phyloP scores from a whole-genome alignment of 2,113 vertebrate species.

The Oenanthe oenanthe region DNA sequence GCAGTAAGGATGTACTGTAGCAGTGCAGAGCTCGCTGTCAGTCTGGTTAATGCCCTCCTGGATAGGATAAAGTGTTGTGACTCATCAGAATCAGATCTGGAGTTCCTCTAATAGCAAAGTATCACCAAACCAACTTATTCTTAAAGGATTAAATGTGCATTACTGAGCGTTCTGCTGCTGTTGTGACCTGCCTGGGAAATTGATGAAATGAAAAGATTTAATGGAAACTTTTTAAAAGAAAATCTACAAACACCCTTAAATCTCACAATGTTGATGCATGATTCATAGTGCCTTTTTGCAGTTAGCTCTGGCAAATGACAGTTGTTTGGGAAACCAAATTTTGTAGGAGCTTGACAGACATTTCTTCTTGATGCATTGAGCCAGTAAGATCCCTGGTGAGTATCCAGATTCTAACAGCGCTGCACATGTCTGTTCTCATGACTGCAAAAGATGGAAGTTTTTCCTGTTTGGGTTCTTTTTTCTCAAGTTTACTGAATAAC shows the following conservation, averaged over 20 bases:
- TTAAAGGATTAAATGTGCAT: background rate
- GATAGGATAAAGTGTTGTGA: background rate
- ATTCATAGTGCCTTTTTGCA: conserved; percentile 5
- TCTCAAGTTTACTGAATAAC: conserved; percentile 7
- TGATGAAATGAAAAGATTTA: background rate
- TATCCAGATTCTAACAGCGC: conserved; percentile 49
- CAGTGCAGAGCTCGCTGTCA: background rate
- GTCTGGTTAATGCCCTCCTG: background rate
- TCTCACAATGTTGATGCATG: background rate
- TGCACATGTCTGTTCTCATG: conserved; percentile 36
- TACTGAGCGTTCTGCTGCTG: background rate
- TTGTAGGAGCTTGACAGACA: conserved; percentile 57
- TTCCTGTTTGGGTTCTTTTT: conserved; percentile 28
- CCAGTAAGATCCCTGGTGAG: conserved; percentile 48
- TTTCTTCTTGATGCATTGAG: conserved; percentile 49
- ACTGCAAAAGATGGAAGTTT: background rate
- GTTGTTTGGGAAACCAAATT: conserved; percentile 53
- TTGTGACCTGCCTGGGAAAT: background rate
- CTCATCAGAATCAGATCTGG: background rate
- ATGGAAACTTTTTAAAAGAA: background rate
- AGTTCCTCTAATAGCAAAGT: background rate
- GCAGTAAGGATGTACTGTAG: background rate
- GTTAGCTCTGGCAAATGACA: conserved; percentile 35
- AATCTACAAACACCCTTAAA: background rate
- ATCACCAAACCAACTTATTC: background rate